Conservation (phyloP, 2,113 vertebrate species). For the Eptatretus burgeri region DNA sequence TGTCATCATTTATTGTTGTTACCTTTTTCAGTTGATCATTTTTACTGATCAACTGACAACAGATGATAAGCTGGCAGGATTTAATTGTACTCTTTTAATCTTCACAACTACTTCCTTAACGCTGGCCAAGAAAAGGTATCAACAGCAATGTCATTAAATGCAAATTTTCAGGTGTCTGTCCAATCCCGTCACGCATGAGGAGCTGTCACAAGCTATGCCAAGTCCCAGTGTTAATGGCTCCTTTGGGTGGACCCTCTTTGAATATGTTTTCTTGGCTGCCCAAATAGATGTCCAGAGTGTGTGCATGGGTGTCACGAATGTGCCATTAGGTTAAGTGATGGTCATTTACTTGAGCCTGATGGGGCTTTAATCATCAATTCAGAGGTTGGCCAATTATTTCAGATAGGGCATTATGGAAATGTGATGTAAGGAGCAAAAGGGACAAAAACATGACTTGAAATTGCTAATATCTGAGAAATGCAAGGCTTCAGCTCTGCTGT, state of each 20-base stretch:
- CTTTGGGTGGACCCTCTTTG: neutral
- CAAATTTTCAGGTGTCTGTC: no score
- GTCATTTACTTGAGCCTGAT: neutral
- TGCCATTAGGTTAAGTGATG: conserved; percentile 1
- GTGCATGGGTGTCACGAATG: neutral
- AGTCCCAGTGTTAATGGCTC: conserved; percentile 3
- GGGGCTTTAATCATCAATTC: conserved; percentile 2
- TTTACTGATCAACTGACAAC: no score
- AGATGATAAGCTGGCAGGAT: no score
- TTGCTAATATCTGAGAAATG: no score
- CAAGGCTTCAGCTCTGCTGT: no score
- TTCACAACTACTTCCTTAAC: no score
- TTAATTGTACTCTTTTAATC: no score
- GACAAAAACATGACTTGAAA: no score
- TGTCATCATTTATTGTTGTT: no score
- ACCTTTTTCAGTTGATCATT: no score
- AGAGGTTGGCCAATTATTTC: conserved; percentile 1
- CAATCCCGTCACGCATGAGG: neutral
- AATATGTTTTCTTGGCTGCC: neutral
- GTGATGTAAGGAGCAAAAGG: neutral
- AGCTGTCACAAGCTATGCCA: neutral
- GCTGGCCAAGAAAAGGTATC: no score
- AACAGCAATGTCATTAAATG: no score
- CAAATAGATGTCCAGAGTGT: neutral
- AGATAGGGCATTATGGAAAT: neutral